Evolutionary conservation across 1,140 invertebrate genomes (phyloP), one percentile per base, ranked within the genome.

Genomic region (Aculops lycopersici): DNA sequence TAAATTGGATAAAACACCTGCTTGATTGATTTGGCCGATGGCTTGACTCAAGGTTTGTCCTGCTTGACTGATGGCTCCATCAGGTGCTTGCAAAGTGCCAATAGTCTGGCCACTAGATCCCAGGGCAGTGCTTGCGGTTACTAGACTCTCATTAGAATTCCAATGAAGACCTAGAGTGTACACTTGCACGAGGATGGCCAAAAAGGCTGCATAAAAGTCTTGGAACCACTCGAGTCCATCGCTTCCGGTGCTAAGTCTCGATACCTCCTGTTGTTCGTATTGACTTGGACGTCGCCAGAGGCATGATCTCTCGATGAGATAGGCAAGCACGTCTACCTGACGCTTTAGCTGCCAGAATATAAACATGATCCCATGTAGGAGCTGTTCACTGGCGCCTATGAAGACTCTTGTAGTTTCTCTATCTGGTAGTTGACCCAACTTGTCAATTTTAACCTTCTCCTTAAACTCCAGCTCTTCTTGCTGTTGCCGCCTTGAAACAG

Each of bases 171-270:
- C 24, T 8, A 31, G n/a, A 8, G 24, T 31, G n/a, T 8, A 8
- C 24, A 31, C 24, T 35, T 52, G 51, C 15, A 51, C 21, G 2
- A 52, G 14, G 3, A 52, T 35, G 40, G 50, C 50, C 12, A 47
- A 36, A 17, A 52, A 49, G 8, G 50, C 51, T 16, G 51, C 48
- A 37, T 52, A 52, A 40, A 52, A 52, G 20, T 52, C 50, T 41
- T 51, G 48, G 35, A 52, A 52, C 41, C 51, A 52, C 38, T 52
- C 50, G 8, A 52, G 39, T 3, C 48, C 45, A 17, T 44, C 40
- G 8, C 50, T 47, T 37, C 44, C 43, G 17, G 44, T 39, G 36
- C 47, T 40, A 12, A 52, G 13, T 1, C 17, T 18, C 3, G 38
- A 37, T 20, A 49, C 38, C n/a, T 52, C 42, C 21, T 49, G 39